phyloP scores from a whole-genome alignment of 2,113 vertebrate species.

The Psephotus haematonotus region DNA sequence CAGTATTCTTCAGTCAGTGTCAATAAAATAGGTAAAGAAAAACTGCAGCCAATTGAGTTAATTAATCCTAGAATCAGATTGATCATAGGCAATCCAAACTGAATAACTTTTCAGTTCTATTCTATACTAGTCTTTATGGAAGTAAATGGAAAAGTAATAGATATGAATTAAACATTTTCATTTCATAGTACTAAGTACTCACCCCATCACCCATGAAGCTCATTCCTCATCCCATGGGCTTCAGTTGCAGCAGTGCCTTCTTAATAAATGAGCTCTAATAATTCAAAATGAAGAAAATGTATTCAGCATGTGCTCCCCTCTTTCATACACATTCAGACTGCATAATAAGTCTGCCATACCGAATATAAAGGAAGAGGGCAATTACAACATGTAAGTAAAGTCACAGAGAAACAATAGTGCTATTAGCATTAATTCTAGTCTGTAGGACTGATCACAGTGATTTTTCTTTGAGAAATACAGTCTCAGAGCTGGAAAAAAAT shows the following conservation, averaged over 20 bases:
- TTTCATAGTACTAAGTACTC: not conserved
- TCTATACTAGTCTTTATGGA: not conserved
- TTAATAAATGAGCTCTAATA: constrained; percentile 3
- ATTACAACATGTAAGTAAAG: not conserved
- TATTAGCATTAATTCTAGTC: not conserved
- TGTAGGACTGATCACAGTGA: not conserved
- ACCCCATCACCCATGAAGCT: not conserved
- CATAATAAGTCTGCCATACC: not conserved
- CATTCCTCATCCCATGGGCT: not conserved
- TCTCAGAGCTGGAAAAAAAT: not conserved
- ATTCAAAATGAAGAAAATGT: not conserved
- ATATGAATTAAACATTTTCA: constrained; percentile 18
- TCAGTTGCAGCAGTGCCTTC: not conserved
- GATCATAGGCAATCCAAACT: not conserved
- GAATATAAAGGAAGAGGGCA: not conserved
- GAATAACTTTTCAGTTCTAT: not conserved
- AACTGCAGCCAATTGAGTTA: not conserved
- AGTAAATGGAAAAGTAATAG: not conserved
- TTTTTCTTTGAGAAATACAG: not conserved
- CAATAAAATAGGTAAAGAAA: not conserved
- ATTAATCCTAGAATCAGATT: not conserved
- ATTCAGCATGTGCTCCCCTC: not conserved
- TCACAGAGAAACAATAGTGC: not conserved
- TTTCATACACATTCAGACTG: not conserved
- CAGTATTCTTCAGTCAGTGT: not conserved